Conservation (phyloP, 2,888 invertebrate genomes). For the Drosophila peninsularis region DNA sequence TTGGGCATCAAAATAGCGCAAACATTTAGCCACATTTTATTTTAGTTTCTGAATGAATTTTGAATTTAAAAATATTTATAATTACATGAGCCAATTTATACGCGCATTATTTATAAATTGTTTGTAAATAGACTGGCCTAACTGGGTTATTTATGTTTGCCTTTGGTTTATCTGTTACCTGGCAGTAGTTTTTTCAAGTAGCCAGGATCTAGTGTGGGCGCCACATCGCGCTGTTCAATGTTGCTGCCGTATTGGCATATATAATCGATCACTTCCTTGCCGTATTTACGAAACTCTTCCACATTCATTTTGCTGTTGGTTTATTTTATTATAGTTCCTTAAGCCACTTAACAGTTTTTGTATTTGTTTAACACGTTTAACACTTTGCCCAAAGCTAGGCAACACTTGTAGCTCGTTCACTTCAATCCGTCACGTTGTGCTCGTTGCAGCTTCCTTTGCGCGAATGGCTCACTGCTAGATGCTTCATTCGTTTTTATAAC, state of each 20-base stretch:
- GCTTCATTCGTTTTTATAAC: constrained; percentile 72
- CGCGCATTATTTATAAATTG: constrained; percentile 3
- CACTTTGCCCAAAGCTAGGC: constrained; percentile 13
- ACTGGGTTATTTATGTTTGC: constrained; percentile 2
- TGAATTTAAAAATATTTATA: constrained; percentile 10
- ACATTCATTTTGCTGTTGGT: constrained; percentile 87
- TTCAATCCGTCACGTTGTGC: constrained; percentile 47
- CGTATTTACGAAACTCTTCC: constrained; percentile 90
- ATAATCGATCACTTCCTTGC: constrained; percentile 93
- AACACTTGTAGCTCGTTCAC: constrained; percentile 15
- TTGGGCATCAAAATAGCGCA: constrained; percentile 23
- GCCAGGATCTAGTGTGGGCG: constrained; percentile 92
- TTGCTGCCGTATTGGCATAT: constrained; percentile 91
- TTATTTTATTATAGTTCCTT: constrained; percentile 13
- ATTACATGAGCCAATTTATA: constrained; percentile 9
- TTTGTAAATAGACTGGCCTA: not conserved
- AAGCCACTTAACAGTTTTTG: constrained; percentile 9
- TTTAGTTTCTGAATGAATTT: constrained; percentile 26
- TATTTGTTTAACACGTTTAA: too few relatives aligned
- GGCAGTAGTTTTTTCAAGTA: constrained; percentile 90
- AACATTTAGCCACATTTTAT: not conserved
- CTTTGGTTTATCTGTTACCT: constrained; percentile 66
- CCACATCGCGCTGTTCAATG: constrained; percentile 89
- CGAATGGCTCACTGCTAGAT: constrained; percentile 69
- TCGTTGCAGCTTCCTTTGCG: constrained; percentile 70